These are phyloP conservation scores for Austrofundulus limnaeus DNA, from an alignment of 2,113 vertebrate species.

Conservation along the genomic window DNA sequence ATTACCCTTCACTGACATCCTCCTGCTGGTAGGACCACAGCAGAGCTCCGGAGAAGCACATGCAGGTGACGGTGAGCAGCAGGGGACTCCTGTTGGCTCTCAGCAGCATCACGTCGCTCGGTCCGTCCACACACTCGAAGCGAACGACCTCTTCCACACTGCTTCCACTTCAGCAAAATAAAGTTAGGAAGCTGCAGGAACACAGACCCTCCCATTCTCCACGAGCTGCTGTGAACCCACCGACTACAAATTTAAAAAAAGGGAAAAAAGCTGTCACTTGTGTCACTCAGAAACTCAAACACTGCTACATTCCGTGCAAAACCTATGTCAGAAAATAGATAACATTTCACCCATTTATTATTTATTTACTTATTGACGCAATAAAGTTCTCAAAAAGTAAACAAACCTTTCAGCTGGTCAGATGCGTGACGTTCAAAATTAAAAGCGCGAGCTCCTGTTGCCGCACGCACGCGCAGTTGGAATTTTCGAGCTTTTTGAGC, in stretches of 20 bases:
- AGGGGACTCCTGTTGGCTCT: slow-evolving; percentile 50
- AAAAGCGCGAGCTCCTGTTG: neutral
- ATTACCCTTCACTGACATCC: slow-evolving; percentile 84
- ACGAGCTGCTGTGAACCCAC: neutral
- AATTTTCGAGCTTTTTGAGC: slow-evolving; percentile 5
- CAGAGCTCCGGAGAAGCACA: slow-evolving; percentile 79
- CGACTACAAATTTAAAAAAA: neutral
- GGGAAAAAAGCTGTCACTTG: neutral
- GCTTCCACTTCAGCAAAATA: slow-evolving; percentile 2
- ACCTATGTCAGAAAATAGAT: neutral
- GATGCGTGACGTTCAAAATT: neutral
- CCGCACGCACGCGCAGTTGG: neutral
- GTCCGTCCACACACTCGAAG: slow-evolving; percentile 26
- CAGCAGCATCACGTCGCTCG: slow-evolving; percentile 66
- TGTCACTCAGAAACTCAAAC: slow-evolving; percentile 1
- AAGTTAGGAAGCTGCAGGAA: neutral
- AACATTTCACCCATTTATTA: neutral
- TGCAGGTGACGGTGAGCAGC: slow-evolving; percentile 65
- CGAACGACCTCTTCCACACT: slow-evolving; percentile 21
- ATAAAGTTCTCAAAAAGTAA: neutral
- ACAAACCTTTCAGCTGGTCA: neutral
- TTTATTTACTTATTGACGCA: neutral
- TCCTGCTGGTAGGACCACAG: slow-evolving; percentile 88
- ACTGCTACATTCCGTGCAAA: neutral
- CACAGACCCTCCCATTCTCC: slow-evolving; percentile 55